A percentile compares a stretch with the other conserved stretches of the same genome.
Evolutionary conservation across 2,797 vertebrate species (phyloP).

Genomic region (Otus scops): DNA sequence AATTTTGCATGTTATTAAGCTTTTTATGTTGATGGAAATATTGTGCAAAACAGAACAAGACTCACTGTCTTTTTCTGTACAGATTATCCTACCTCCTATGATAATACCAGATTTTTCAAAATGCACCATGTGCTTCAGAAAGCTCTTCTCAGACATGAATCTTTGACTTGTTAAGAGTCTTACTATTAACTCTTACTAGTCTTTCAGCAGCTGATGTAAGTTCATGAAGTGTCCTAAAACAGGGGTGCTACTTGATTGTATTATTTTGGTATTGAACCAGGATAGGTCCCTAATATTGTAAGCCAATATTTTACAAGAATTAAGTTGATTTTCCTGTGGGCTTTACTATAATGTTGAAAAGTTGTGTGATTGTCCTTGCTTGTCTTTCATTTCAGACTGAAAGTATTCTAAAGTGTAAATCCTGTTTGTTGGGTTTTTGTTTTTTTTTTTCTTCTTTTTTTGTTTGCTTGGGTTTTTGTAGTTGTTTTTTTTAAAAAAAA

Average conservation of each 20-base stretch:
- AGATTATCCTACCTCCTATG: constrained; percentile 46
- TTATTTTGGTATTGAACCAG: background rate
- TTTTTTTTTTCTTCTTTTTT: background rate
- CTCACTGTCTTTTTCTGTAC: constrained; percentile 39
- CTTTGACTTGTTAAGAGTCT: constrained; percentile 3
- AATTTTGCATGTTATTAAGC: constrained; percentile 31
- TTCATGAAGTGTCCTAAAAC: constrained; percentile 9
- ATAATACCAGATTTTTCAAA: constrained; percentile 33
- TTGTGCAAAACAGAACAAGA: constrained; percentile 37
- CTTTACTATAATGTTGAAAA: background rate
- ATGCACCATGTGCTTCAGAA: constrained; percentile 22
- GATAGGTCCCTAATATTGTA: background rate
- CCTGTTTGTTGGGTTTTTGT: background rate
- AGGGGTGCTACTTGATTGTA: constrained; percentile 10
- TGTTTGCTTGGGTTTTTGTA: background rate
- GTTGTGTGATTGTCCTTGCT: background rate
- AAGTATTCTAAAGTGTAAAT: background rate
- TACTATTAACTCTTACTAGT: background rate
- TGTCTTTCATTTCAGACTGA: background rate
- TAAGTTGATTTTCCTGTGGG: background rate
- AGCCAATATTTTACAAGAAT: background rate
- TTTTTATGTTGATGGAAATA: constrained; percentile 50
- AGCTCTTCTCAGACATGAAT: background rate
- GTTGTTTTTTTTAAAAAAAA: background rate
- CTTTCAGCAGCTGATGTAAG: constrained; percentile 11